These are phyloP conservation scores for Tineola bisselliella DNA, from an alignment of 2,888 invertebrate species.

Conservation along the genomic window DNA sequence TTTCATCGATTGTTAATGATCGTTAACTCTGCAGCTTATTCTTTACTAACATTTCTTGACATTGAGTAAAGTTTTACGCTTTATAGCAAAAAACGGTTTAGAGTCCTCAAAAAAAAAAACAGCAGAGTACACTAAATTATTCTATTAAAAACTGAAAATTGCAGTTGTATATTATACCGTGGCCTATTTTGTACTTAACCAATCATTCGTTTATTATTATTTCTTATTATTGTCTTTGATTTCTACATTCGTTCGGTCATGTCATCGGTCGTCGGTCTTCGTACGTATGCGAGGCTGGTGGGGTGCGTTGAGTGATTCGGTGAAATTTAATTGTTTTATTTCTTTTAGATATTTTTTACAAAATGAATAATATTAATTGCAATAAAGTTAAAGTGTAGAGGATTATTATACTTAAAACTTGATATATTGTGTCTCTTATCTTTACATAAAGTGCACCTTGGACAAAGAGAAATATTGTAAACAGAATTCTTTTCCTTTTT, in stretches of 20 bases:
- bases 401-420: background rate
- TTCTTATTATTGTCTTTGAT: too few relatives aligned
- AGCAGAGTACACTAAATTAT: too few relatives aligned
- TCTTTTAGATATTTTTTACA: background rate
- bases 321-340: constrained; percentile 1
- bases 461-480: constrained; percentile 11
- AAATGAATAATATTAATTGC: background rate
- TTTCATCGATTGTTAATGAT: too few relatives aligned
- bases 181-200: background rate
- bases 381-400: background rate
- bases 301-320: background rate
- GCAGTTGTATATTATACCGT: too few relatives aligned
- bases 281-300: background rate
- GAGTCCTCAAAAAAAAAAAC: too few relatives aligned
- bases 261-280: background rate
- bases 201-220: background rate
- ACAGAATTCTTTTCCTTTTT: constrained; percentile 1
- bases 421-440: background rate
- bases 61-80: too few relatives aligned
- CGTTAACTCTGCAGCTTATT: too few relatives aligned
- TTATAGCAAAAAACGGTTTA: too few relatives aligned
- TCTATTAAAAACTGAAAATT: too few relatives aligned
- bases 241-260: too few relatives aligned
- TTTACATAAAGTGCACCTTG: background rate
- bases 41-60: too few relatives aligned